Conservation (phyloP, 2,888 invertebrate species). For the Lasioglossum malachurum region DNA sequence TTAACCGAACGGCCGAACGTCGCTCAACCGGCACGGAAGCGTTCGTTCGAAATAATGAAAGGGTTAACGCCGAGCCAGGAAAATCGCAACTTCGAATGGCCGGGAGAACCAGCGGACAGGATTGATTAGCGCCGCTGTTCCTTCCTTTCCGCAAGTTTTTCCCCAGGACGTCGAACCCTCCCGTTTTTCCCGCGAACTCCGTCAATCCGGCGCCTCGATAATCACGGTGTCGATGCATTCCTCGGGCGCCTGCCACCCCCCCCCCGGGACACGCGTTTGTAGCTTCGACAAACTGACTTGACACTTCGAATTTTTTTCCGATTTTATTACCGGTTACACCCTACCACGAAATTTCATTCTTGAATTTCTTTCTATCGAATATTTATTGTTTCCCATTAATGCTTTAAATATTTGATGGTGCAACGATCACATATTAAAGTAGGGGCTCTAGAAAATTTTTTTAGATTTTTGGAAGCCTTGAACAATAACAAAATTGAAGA, state of each 20-base stretch:
- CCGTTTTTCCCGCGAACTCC: constrained; percentile 35
- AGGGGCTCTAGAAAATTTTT: no score
- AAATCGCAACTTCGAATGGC: constrained; percentile 52
- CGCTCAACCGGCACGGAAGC: constrained; percentile 63
- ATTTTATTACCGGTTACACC: no score
- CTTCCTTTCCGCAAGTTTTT: constrained; percentile 44
- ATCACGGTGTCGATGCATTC: constrained; percentile 49
- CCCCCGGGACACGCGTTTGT: no score
- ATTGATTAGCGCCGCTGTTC: constrained; percentile 57
- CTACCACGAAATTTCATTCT: no score
- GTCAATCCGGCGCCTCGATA: constrained; percentile 66
- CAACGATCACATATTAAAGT: no score
- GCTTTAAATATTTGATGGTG: no score
- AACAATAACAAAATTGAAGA: not conserved
- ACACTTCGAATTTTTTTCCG: not conserved
- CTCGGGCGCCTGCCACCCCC: constrained; percentile 8
- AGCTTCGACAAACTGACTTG: no score
- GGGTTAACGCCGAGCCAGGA: constrained; percentile 53
- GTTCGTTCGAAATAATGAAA: constrained; percentile 66
- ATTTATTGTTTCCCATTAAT: no score
- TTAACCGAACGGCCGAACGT: constrained; percentile 49
- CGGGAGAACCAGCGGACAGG: constrained; percentile 33
- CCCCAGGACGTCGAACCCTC: not conserved
- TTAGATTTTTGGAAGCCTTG: no score
- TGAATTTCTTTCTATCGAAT: no score